A percentile compares a stretch with the other conserved stretches of the same genome.
Conservation (phyloP, 1,140 invertebrate species). For the Babylonia areolata region DNA sequence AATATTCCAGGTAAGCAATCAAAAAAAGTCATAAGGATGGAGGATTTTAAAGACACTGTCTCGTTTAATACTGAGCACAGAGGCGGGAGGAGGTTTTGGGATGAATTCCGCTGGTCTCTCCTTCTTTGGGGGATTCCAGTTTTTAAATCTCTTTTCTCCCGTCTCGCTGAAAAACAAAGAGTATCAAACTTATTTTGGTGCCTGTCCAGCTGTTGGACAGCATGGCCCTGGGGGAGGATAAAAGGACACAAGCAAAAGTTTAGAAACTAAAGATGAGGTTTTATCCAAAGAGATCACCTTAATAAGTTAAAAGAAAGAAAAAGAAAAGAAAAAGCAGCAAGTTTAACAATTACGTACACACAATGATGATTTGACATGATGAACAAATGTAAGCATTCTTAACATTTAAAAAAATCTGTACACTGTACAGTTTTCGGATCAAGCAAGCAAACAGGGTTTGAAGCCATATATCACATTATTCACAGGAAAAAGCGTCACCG, state of each 20-base stretch:
- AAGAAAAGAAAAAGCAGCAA: too few relatives aligned
- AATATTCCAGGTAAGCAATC: neutral
- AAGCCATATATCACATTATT: neutral
- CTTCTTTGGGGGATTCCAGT: conserved; percentile 45
- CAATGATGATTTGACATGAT: too few relatives aligned
- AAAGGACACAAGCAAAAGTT: too few relatives aligned
- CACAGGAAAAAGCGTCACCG: neutral
- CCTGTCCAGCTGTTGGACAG: neutral
- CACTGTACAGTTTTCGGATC: neutral
- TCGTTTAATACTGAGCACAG: conserved; percentile 57
- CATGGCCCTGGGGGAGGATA: too few relatives aligned
- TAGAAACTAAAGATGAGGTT: too few relatives aligned
- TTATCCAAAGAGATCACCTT: too few relatives aligned
- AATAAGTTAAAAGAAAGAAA: too few relatives aligned
- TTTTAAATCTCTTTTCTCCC: conserved; percentile 31
- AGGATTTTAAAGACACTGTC: conserved; percentile 64
- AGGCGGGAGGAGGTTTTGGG: conserved; percentile 57
- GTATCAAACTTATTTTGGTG: neutral
- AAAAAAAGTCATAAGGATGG: conserved; percentile 60
- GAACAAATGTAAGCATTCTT: neutral
- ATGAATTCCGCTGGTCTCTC: conserved; percentile 34
- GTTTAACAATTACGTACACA: too few relatives aligned
- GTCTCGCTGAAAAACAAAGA: conserved; percentile 35
- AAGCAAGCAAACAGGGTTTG: neutral
- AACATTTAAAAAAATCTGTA: neutral